These are phyloP conservation scores for Unio pictorum DNA, from an alignment of 2,888 invertebrate species.

Conservation along the genomic window DNA sequence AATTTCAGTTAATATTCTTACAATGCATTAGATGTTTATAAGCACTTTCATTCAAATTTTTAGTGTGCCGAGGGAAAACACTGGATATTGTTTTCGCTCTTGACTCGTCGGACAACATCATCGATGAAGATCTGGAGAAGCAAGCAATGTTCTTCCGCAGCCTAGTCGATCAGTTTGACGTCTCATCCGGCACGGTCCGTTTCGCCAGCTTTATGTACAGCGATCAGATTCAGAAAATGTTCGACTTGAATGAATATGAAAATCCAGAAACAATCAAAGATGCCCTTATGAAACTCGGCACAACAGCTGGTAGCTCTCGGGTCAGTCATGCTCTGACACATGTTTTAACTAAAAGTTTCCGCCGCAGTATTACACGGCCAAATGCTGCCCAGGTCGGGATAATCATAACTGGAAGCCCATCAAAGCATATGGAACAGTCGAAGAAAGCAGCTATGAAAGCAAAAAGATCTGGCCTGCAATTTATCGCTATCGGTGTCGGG, in stretches of 20 bases:
- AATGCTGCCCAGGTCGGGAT: constrained; percentile 55
- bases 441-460: constrained; percentile 52
- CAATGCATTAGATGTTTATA: background rate
- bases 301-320: constrained; percentile 41
- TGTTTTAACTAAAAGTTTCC: constrained; percentile 53
- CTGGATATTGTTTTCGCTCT: constrained; percentile 57
- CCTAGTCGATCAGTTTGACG: constrained; percentile 48
- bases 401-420: constrained; percentile 53
- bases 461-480: constrained; percentile 48
- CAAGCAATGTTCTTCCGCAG: constrained; percentile 58
- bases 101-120: constrained; percentile 56
- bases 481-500: constrained; percentile 59
- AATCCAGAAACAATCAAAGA: constrained; percentile 36
- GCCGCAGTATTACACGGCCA: constrained; percentile 39
- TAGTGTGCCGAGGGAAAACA: constrained; percentile 49
- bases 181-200: constrained; percentile 46
- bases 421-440: constrained; percentile 37
- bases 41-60: background rate
- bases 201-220: constrained; percentile 58
- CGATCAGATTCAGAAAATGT: constrained; percentile 47
- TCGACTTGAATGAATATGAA: constrained; percentile 43
- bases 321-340: constrained; percentile 43
- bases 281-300: constrained; percentile 41
- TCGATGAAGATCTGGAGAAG: constrained; percentile 49
- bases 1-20: background rate